Evolutionary conservation across 2,797 vertebrate genomes (phyloP), one percentile per base, ranked within the genome.

Genomic region (Hydrocynus forskahlii): DNA sequence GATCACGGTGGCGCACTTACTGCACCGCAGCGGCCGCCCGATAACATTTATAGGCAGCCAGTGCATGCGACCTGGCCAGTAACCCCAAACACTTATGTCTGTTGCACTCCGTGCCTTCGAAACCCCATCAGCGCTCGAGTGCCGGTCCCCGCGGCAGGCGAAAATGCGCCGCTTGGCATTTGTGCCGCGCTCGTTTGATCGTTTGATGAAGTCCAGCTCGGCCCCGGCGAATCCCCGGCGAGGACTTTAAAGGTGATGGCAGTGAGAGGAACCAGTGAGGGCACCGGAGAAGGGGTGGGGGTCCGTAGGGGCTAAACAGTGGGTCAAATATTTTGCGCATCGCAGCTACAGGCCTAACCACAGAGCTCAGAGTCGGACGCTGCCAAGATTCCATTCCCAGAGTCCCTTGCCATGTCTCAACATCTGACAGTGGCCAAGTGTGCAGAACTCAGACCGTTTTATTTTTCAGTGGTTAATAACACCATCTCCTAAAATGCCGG

Each of bases 391-490:
- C 67, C 83, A 87, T 87, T 88, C 86, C 83, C 88, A 88, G 82
- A 89, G 90, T 92, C 79, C 76, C 54, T 87, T 79, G 81, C 84
- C 75, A 86, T 88, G 75, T 88, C 84, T 90, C 88, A 75, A 85
- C 84, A 78, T 87, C 86, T 87, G 86, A 90, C 85, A 88, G 85
- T 85, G 82, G 86, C 54, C 64, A 84, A 78, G 84, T 86, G 84
- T 89, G 71, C 81, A 88, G 71, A 72, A 83, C 85, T 78, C 81
- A 29, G 67, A 79, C 55, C 78, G 86, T 90, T 87, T 85, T 86
- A 84, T 89, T 90, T 90, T 91, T 89, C 83, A 87, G 76, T 57
- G 72, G 85, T 88, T 89, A 88, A 90, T 88, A 89, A 83, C 81
- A 86, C 66, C 75, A 89, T 89, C 73, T 86, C 83, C n/a, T 23